Evolutionary conservation across 2,888 invertebrate species (phyloP).

Genomic region (Gastracanthus pulcherrimus): DNA sequence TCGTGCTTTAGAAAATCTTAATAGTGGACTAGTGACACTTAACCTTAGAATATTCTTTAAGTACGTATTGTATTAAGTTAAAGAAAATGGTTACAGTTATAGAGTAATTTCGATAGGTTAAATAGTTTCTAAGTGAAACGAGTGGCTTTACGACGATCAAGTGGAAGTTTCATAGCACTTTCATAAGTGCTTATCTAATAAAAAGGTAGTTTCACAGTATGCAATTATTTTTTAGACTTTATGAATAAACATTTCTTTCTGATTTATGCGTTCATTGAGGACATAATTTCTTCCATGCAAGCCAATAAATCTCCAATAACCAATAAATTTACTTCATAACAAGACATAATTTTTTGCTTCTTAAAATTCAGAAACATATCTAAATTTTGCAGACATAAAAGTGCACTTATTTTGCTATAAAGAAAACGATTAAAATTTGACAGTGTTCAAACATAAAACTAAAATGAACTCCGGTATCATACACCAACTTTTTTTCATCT

Average conservation of each 20-base stretch:
- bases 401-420: background rate
- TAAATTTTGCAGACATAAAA: background rate
- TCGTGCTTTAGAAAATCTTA: too few species aligned
- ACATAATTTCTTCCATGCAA: conserved; percentile 2
- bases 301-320: conserved; percentile 11
- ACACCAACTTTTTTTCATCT: background rate
- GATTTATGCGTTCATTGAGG: conserved; percentile 35
- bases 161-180: background rate
- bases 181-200: conserved; percentile 32
- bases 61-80: background rate
- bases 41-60: too few species aligned
- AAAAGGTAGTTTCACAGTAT: conserved; percentile 23
- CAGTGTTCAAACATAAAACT: too few species aligned
- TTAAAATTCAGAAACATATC: background rate
- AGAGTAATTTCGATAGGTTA: background rate
- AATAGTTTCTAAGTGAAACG: conserved; percentile 10
- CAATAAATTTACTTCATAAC: conserved; percentile 19
- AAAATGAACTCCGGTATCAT: too few species aligned
- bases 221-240: conserved; percentile 26
- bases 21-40: too few species aligned
- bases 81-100: background rate
- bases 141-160: conserved; percentile 16
- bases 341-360: background rate
- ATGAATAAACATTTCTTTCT: conserved; percentile 33
- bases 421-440: too few species aligned